Evolutionary conservation across 1,140 invertebrate genomes (phyloP).

Genomic region (Mya arenaria): DNA sequence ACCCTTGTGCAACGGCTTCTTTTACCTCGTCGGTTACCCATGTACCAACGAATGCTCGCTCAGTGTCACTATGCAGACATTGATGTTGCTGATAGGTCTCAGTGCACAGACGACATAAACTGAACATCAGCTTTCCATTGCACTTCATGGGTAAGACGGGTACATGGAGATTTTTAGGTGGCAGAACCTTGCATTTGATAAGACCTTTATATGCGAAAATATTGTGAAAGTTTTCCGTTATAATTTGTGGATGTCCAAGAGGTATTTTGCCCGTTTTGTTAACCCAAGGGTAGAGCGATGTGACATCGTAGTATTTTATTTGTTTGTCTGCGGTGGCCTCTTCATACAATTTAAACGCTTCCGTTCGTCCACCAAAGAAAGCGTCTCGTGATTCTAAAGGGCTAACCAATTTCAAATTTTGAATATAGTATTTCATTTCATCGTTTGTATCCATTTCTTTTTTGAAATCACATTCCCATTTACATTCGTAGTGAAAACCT

Average conservation of each 20-base stretch:
- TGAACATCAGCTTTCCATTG: neutral
- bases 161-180: neutral
- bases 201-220: neutral
- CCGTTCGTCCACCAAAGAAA: constrained; percentile 17
- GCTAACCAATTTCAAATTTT: neutral
- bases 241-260: neutral
- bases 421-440: constrained; percentile 2
- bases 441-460: neutral
- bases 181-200: neutral
- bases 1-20: neutral
- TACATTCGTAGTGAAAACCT: neutral
- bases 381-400: constrained; percentile 25
- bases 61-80: neutral
- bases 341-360: neutral
- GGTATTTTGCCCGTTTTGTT: constrained; percentile 6
- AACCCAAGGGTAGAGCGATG: neutral
- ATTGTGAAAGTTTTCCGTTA: neutral
- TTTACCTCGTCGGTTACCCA: neutral
- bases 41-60: neutral
- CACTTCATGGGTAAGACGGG: neutral
- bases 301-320: constrained; percentile 23
- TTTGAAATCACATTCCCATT: constrained; percentile 39
- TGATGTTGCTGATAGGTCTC: neutral
- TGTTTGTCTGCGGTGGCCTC: neutral
- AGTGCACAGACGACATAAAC: neutral